Percentiles rank a stretch among this genome's conserved stretches.
phyloP scores from a whole-genome alignment of 2,888 invertebrate species.

The Bimastos eiseni region DNA sequence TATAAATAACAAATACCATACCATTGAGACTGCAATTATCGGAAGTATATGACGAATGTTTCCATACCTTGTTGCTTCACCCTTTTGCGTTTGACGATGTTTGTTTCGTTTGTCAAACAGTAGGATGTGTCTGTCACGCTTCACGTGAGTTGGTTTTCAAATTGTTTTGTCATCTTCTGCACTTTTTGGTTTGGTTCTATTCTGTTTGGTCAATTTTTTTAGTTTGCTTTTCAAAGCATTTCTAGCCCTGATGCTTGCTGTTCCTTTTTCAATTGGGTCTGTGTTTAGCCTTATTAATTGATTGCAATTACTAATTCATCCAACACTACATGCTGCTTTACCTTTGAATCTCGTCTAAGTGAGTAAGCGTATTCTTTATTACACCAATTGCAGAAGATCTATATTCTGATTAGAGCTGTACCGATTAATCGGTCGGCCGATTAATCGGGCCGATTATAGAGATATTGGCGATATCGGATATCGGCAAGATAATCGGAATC shows the following conservation, averaged over 20 bases:
- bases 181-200: neutral
- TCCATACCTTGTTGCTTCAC: neutral
- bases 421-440: too few species aligned
- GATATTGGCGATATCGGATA: too few species aligned
- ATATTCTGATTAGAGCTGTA: too few species aligned
- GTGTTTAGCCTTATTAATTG: neutral
- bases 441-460: too few species aligned
- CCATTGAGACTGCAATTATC: too few species aligned
- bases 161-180: neutral
- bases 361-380: too few species aligned
- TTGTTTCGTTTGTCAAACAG: neutral
- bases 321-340: neutral
- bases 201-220: neutral
- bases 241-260: neutral
- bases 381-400: too few species aligned
- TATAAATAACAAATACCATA: too few species aligned
- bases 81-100: constrained; percentile 4
- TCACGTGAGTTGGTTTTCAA: neutral
- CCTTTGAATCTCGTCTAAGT: neutral
- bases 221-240: neutral
- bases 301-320: neutral
- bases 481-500: too few species aligned
- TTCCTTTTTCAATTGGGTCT: neutral
- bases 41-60: too few species aligned
- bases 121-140: neutral